These are phyloP conservation scores for Rhagoletis zephyria DNA, from an alignment of 1,140 invertebrate species.

Conservation along the genomic window DNA sequence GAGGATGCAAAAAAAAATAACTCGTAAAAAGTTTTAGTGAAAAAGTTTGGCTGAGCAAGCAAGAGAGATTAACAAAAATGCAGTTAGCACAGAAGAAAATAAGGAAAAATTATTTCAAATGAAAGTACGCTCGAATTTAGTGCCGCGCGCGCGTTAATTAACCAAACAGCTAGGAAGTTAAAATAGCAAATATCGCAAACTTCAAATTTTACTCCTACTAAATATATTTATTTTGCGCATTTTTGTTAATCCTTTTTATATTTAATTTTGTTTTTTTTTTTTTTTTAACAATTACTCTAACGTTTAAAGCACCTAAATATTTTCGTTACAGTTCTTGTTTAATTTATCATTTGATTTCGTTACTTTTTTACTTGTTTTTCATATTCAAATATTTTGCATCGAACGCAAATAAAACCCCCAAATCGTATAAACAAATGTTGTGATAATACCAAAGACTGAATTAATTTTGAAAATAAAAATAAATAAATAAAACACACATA, in stretches of 20 bases:
- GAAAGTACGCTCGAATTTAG: background rate
- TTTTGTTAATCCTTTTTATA: background rate
- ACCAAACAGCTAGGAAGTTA: too few species aligned
- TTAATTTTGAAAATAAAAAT: constrained; percentile 65
- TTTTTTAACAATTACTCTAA: background rate
- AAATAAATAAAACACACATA: constrained; percentile 21
- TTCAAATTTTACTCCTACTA: too few species aligned
- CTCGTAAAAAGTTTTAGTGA: background rate
- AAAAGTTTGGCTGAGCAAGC: background rate
- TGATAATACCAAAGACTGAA: constrained; percentile 74
- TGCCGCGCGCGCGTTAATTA: background rate
- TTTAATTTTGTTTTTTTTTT: constrained; percentile 2
- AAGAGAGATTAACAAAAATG: background rate
- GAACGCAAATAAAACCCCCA: constrained; percentile 56
- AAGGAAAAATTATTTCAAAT: too few species aligned
- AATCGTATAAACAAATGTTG: constrained; percentile 73
- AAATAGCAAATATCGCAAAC: too few species aligned
- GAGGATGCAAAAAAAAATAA: constrained; percentile 6
- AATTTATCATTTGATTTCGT: background rate
- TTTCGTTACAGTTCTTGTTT: constrained; percentile 23
- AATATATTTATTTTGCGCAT: too few species aligned
- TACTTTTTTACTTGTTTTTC: background rate
- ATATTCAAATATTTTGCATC: constrained; percentile 24
- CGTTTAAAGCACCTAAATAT: too few species aligned
- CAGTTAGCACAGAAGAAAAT: too few species aligned